phyloP scores from a whole-genome alignment of 2,797 vertebrate genomes.

The Muscicapa striata region DNA sequence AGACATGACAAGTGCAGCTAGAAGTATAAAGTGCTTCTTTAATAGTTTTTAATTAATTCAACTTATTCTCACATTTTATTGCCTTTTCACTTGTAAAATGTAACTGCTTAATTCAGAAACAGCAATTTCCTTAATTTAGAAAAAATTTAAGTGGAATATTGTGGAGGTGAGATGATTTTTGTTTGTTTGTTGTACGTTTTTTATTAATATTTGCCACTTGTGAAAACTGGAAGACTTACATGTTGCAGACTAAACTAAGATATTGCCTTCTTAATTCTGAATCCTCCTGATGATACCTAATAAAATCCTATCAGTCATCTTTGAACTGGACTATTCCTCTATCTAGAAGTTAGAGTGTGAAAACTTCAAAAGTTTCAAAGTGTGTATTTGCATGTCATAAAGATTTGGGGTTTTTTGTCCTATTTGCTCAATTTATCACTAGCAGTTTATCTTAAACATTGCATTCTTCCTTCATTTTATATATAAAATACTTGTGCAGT shows the following conservation, averaged over 20 bases:
- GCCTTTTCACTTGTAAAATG: not conserved
- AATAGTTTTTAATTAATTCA: not conserved
- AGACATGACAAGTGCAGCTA: not conserved
- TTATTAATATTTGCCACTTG: not conserved
- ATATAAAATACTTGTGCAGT: not conserved
- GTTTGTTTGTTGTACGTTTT: not conserved
- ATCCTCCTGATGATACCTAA: not conserved
- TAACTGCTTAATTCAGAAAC: not conserved
- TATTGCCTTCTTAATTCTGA: not conserved
- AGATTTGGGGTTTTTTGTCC: not conserved
- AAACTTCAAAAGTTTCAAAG: not conserved
- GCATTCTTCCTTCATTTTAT: not conserved
- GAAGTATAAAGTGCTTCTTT: not conserved
- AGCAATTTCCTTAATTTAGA: not conserved
- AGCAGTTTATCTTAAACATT: not conserved
- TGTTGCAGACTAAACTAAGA: not conserved
- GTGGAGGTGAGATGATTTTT: rapidly evolving
- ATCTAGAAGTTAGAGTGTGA: not conserved
- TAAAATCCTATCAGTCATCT: not conserved
- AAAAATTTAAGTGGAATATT: not conserved
- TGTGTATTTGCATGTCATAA: not conserved
- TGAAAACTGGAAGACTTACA: not conserved
- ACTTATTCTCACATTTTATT: not conserved
- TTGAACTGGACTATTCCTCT: not conserved
- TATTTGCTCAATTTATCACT: not conserved